phyloP scores from a whole-genome alignment of 2,113 vertebrate genomes.

The Porphyrio hochstetteri region DNA sequence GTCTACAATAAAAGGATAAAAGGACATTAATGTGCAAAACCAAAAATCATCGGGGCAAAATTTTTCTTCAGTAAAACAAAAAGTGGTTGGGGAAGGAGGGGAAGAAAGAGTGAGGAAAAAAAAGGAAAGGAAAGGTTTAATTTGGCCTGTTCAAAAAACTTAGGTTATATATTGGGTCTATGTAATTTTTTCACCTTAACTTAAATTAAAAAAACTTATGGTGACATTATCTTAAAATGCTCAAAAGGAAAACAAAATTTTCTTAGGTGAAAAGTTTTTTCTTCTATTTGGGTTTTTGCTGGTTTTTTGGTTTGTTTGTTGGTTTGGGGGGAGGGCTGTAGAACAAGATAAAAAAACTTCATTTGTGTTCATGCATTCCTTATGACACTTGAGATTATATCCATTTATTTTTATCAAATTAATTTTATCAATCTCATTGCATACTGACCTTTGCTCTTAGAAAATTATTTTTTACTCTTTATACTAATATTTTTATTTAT shows the following conservation, averaged over 20 bases:
- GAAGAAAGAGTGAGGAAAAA: neutral
- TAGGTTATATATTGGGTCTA: fast-evolving
- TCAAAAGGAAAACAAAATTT: neutral
- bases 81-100: no score
- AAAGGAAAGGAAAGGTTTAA: neutral
- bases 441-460: neutral
- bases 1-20: neutral
- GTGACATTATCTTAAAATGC: neutral
- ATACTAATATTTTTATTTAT: neutral
- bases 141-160: neutral
- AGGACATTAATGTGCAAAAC: neutral
- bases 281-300: no score
- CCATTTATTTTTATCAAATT: neutral
- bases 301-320: no score
- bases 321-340: neutral
- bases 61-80: neutral
- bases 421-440: neutral
- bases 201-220: neutral
- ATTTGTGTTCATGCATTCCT: fast-evolving
- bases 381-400: neutral
- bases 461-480: neutral
- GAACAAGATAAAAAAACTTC: neutral
- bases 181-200: neutral
- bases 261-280: neutral
- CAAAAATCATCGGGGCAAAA: neutral